Conservation (phyloP, 2,888 invertebrate genomes). For the Nematopogon swammerdamellus region DNA sequence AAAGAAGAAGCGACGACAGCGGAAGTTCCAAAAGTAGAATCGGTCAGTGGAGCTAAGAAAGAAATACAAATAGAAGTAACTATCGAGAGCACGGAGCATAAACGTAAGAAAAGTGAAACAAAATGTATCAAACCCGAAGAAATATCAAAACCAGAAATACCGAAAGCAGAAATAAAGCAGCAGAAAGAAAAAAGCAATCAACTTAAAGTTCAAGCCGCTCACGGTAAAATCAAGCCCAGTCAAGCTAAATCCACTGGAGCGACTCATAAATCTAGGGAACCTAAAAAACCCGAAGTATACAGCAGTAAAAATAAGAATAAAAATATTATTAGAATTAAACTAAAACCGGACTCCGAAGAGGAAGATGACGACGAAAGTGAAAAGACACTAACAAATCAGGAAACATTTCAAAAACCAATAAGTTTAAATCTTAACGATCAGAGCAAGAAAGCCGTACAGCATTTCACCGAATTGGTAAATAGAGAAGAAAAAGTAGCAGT, state of each 20-base stretch:
- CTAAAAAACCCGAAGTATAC: constrained; percentile 24
- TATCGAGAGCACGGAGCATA: neutral
- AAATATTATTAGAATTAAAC: constrained; percentile 59
- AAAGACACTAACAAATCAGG: constrained; percentile 6
- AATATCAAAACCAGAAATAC: too few species aligned
- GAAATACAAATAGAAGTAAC: neutral
- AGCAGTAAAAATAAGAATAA: constrained; percentile 29
- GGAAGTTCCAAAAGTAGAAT: neutral
- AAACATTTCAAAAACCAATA: constrained; percentile 19
- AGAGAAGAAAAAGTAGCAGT: constrained; percentile 13
- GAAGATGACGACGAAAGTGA: constrained; percentile 49
- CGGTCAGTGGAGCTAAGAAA: neutral
- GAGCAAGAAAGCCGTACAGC: constrained; percentile 27
- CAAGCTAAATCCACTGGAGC: neutral
- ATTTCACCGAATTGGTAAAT: constrained; percentile 32
- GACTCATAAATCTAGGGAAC: neutral
- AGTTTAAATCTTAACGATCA: constrained; percentile 21
- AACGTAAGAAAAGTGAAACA: neutral
- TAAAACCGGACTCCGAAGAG: constrained; percentile 74
- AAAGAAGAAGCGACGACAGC: neutral
- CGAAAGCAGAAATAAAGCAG: neutral
- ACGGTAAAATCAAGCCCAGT: neutral
- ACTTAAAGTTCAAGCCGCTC: neutral
- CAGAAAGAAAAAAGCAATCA: neutral
- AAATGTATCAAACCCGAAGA: too few species aligned